phyloP scores from a whole-genome alignment of 2,888 invertebrate species.

The Rhopalosiphum nymphaeae region DNA sequence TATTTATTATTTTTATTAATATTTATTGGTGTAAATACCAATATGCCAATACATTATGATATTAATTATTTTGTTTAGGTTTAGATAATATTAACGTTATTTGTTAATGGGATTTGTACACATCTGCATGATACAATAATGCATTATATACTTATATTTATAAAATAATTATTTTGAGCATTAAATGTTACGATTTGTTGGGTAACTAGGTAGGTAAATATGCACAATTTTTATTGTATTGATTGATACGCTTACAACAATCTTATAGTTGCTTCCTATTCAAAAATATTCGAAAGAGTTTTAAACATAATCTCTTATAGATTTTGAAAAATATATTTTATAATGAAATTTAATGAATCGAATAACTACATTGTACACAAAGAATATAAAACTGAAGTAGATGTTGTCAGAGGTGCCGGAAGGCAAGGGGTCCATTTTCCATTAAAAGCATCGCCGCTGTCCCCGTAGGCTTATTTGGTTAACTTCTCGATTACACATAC shows the following conservation, averaged over 20 bases:
- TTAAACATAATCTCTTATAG: neutral
- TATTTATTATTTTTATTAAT: too few relatives aligned
- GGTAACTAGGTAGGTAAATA: too few relatives aligned
- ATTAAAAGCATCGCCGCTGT: constrained; percentile 37
- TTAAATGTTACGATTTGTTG: neutral
- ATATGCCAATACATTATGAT: neutral
- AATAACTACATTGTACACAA: constrained; percentile 9
- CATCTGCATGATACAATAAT: neutral
- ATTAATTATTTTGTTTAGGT: neutral
- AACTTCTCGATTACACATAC: constrained; percentile 56
- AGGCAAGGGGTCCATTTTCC: constrained; percentile 39
- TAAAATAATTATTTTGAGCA: neutral
- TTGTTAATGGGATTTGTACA: too few relatives aligned
- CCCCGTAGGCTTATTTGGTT: constrained; percentile 49
- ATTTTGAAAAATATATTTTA: constrained; percentile 4
- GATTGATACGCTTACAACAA: neutral
- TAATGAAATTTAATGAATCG: neutral
- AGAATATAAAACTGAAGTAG: constrained; percentile 5
- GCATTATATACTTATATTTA: neutral
- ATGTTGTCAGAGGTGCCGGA: constrained; percentile 8
- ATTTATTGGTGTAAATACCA: neutral
- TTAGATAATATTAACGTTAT: neutral
- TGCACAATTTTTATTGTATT: neutral
- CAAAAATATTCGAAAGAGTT: neutral
- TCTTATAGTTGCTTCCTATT: neutral